Conservation (phyloP, 2,113 vertebrate species). For the Chloropsis hardwickii region DNA sequence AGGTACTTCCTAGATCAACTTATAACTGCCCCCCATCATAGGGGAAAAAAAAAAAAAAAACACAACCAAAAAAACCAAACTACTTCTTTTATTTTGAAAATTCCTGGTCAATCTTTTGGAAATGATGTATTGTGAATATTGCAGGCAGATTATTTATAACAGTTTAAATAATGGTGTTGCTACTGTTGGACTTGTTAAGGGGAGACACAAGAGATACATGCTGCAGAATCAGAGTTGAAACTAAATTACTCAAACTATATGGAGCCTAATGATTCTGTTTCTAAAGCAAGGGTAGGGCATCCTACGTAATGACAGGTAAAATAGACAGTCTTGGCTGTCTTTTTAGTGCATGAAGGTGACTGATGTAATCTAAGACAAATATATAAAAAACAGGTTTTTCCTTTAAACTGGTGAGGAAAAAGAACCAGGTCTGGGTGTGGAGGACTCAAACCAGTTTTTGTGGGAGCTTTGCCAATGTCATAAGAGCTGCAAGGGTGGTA, state of each 20-base stretch:
- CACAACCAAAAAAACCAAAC: background rate
- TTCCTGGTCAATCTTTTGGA: background rate
- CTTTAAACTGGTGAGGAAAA: background rate
- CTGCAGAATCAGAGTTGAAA: background rate
- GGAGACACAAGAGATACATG: background rate
- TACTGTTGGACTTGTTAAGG: background rate
- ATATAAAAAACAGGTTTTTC: background rate
- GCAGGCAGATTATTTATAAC: background rate
- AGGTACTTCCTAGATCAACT: background rate
- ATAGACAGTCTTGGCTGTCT: background rate
- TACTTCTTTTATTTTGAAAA: background rate
- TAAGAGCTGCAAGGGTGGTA: background rate
- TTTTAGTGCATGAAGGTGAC: background rate
- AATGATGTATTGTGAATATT: background rate
- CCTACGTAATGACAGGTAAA: background rate
- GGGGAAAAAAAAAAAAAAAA: background rate
- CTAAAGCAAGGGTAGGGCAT: background rate
- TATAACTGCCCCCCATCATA: background rate
- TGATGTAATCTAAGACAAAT: constrained; percentile 2
- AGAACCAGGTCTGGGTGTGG: background rate
- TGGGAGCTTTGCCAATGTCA: background rate
- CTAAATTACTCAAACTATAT: constrained; percentile 4
- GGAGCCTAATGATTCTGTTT: background rate
- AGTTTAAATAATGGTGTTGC: background rate
- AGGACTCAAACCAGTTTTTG: constrained; percentile 2